Evolutionary conservation across 1,140 invertebrate genomes (phyloP), one percentile per base, ranked within the genome.

Genomic region (Drosophila jambulina): DNA sequence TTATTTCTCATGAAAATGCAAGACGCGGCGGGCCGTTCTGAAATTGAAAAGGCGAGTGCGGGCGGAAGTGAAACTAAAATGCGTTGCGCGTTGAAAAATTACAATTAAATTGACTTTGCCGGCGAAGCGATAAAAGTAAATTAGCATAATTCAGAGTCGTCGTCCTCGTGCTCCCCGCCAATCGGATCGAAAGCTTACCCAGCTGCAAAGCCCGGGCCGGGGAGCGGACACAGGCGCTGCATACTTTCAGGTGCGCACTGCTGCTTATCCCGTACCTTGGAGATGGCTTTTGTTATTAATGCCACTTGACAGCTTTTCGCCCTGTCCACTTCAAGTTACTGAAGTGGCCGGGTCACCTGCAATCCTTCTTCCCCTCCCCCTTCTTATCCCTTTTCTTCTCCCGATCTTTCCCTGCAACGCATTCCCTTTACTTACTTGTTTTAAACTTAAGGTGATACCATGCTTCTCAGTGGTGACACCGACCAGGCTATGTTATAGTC

Each of bases 81-180:
- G 81, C 65, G 71, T 74, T 70, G 76, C 75, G 81, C 78, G 78
- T 84, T 75, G 70, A 48, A 81, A 90, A 90, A 90, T 90, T 90
- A 88, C 82, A 90, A 88, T 90, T 81, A 88, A 90, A 90, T 90
- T 90, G 85, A 90, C 83, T 88, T 87, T 78, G 63, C 75, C 80
- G 80, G 60, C 75, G 84, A 72, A 60, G 78, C 84, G 84, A 84
- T 88, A 84, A 90, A 88, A 88, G 75, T 76, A 90, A 90, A 90
- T 90, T 90, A 90, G 80, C 85, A 88, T 90, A 90, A 90, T 78
- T 90, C 82, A 74, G 61, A 88, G 75, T 43, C 58, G 48, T 42
- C 25, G 5, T 49, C 25, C 36, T 54, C 19, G n/a, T 36, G 5
- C 17, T 8, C 13, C 51, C 38, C 38, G 36, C 49, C 63, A 83